Percentiles rank a stretch among this genome's conserved stretches.
phyloP scores from a whole-genome alignment of 2,113 vertebrate species.

The Balaenoptera acutorostrata region DNA sequence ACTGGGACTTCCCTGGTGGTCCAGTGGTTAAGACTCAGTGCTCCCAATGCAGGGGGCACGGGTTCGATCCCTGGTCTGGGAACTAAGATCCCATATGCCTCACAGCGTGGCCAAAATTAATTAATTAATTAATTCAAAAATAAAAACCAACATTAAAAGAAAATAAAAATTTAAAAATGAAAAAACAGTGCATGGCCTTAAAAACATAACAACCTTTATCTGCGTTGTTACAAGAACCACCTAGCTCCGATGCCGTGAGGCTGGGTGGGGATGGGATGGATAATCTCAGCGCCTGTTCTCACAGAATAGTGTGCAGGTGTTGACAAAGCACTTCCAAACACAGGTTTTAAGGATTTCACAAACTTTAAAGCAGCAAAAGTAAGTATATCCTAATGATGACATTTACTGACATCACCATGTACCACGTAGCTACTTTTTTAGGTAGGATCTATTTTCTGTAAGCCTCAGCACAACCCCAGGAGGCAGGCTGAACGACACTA shows the following conservation, averaged over 20 bases:
- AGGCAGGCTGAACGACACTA: fast-evolving
- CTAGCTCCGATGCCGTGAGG: fast-evolving
- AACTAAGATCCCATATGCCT: too few species aligned
- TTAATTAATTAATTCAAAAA: too few species aligned
- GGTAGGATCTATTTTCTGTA: neutral
- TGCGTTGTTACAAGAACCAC: too few species aligned
- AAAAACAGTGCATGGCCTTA: neutral
- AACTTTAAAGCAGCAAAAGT: neutral
- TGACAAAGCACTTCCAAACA: too few species aligned
- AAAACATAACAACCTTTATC: fast-evolving
- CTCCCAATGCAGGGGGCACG: too few species aligned
- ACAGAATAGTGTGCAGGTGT: fast-evolving
- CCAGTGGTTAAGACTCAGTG: too few species aligned
- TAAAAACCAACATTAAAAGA: too few species aligned
- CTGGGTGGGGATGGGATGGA: fast-evolving
- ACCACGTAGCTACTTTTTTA: neutral
- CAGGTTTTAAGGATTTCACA: neutral
- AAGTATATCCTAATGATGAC: neutral
- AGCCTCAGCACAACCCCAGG: neutral
- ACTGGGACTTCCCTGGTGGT: too few species aligned
- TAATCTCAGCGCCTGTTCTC: fast-evolving
- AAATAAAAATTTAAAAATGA: neutral
- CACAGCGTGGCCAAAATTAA: too few species aligned
- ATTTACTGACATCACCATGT: neutral
- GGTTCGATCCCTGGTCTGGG: too few species aligned